Evolutionary conservation across 2,797 vertebrate genomes (phyloP).

Genomic region (Carcharodon carcharias): DNA sequence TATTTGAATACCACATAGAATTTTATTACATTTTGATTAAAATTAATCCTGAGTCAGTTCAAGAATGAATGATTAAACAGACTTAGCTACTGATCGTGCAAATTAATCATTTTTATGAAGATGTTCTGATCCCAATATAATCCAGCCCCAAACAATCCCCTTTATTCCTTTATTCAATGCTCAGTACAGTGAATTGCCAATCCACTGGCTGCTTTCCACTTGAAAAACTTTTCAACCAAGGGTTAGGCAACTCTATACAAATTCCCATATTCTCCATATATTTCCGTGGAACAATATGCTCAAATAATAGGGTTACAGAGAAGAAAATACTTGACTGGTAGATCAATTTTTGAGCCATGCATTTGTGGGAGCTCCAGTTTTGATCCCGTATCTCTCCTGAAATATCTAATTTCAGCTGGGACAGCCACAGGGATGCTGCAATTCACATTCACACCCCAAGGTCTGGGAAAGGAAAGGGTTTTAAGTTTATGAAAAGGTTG

Average conservation of each 20-base stretch:
- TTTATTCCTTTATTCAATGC: neutral
- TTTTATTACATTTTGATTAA: slow-evolving; percentile 12
- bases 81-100: neutral
- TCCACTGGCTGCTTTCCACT: neutral
- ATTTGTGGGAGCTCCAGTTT: no score
- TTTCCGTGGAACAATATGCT: neutral
- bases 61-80: neutral
- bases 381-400: no score
- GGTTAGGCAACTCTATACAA: neutral
- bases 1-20: neutral
- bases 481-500: no score
- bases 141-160: neutral
- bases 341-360: no score
- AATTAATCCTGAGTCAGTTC: neutral
- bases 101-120: neutral
- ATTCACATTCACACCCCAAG: no score
- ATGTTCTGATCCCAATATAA: neutral
- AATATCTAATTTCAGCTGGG: no score
- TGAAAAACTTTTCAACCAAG: neutral
- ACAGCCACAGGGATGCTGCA: no score
- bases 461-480: no score
- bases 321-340: neutral
- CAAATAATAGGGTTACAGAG: neutral
- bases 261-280: neutral
- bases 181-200: neutral